Evolutionary conservation across 2,888 invertebrate species (phyloP).

Genomic region (Dusona sp.): DNA sequence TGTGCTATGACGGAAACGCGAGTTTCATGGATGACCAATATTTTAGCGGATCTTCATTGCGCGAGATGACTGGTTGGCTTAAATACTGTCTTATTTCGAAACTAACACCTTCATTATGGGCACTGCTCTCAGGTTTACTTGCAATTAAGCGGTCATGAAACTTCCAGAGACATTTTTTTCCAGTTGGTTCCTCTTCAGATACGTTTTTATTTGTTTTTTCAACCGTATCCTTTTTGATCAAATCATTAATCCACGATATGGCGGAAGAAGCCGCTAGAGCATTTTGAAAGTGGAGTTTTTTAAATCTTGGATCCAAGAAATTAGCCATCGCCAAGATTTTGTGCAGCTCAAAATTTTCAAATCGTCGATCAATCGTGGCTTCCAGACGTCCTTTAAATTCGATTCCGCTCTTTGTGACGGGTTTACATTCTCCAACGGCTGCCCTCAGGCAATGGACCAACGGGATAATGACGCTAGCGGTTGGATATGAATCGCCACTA

Average conservation of each 20-base stretch:
- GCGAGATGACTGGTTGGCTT: conserved; percentile 46
- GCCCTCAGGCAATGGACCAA: too few species aligned
- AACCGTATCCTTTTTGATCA: too few species aligned
- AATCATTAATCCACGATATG: too few species aligned
- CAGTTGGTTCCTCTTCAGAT: background rate
- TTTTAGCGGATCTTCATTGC: conserved; percentile 45
- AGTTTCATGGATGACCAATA: conserved; percentile 46
- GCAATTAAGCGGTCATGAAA: conserved; percentile 49
- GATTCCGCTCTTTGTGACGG: conserved; percentile 23
- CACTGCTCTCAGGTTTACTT: background rate
- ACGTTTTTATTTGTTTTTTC: background rate
- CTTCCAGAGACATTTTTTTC: conserved; percentile 33
- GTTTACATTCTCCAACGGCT: background rate
- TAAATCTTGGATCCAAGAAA: conserved; percentile 70
- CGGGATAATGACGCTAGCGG: too few species aligned
- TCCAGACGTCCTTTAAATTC: conserved; percentile 59
- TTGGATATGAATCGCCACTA: conserved; percentile 59
- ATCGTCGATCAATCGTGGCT: conserved; percentile 47
- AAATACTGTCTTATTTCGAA: conserved; percentile 58
- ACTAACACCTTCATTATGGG: conserved; percentile 20
- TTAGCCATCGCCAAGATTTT: conserved; percentile 60
- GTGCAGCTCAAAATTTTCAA: conserved; percentile 64
- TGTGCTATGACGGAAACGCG: conserved; percentile 41
- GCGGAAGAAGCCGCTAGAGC: too few species aligned
- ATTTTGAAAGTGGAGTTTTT: conserved; percentile 66